phyloP scores from a whole-genome alignment of 2,797 vertebrate species.

The Pseudocheirus occidentalis region DNA sequence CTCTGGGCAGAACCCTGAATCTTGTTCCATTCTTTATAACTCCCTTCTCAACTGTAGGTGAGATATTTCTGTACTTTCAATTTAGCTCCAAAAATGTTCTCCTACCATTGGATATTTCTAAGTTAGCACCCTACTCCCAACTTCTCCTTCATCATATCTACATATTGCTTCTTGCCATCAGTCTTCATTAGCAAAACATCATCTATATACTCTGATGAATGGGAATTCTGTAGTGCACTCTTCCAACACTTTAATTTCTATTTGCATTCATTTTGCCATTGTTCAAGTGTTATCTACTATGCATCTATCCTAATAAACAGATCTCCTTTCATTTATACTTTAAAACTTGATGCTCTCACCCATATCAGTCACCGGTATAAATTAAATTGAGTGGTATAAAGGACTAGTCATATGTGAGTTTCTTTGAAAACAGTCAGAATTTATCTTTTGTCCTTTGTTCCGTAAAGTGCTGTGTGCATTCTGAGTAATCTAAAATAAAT shows the following conservation, averaged over 20 bases:
- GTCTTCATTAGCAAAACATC: not conserved
- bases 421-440: slow-evolving; percentile 21
- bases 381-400: slow-evolving; percentile 17
- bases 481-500: slow-evolving; percentile 67
- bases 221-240: not conserved
- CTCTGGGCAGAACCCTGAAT: not conserved
- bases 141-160: not conserved
- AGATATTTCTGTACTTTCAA: not conserved
- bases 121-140: not conserved
- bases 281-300: not conserved
- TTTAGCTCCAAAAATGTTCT: not conserved
- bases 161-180: not conserved
- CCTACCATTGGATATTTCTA: not conserved
- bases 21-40: not conserved
- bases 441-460: slow-evolving; percentile 59
- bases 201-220: not conserved
- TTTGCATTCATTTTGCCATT: slow-evolving; percentile 26
- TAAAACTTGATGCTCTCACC: not conserved
- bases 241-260: not conserved
- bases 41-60: not conserved
- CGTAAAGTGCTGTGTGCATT: slow-evolving; percentile 45
- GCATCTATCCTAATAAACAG: not conserved
- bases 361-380: slow-evolving; percentile 6
- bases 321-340: slow-evolving; percentile 32
- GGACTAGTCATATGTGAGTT: slow-evolving; percentile 34